phyloP scores from a whole-genome alignment of 1,140 invertebrate genomes.

The Papilio aristodemus region DNA sequence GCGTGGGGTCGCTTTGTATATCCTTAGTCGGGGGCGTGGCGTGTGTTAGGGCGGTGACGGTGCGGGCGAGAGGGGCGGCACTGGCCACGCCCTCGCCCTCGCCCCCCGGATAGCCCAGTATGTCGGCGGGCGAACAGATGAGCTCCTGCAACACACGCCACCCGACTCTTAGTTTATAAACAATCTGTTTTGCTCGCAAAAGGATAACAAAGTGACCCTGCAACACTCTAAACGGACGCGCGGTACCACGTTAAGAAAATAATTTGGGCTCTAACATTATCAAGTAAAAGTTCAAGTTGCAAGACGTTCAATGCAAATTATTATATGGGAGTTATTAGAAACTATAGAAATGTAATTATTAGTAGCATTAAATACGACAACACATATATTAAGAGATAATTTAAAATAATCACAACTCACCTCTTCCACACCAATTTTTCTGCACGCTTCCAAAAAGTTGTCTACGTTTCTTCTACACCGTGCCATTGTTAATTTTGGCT shows the following conservation, averaged over 20 bases:
- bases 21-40: conserved; percentile 65
- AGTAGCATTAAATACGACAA: neutral
- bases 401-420: conserved; percentile 81
- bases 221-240: conserved; percentile 57
- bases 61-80: conserved; percentile 72
- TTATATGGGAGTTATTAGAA: neutral
- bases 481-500: conserved; percentile 96
- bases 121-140: conserved; percentile 87
- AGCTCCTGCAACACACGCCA: conserved; percentile 87
- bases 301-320: no score
- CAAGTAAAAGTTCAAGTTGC: neutral
- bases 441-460: conserved; percentile 96
- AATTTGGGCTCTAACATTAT: neutral
- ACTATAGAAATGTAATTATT: neutral
- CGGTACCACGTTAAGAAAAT: conserved; percentile 29
- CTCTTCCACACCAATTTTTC: conserved; percentile 95
- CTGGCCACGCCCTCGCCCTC: conserved; percentile 56
- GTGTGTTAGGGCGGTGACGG: conserved; percentile 80
- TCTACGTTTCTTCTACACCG: conserved; percentile 96
- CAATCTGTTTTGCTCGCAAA: conserved; percentile 54
- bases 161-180: conserved; percentile 72
- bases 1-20: conserved; percentile 60
- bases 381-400: conserved; percentile 34
- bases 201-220: conserved; percentile 65
- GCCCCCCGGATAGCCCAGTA: conserved; percentile 78